Conservation (phyloP, 1,140 invertebrate species). For the Dendroctonus ponderosae region DNA sequence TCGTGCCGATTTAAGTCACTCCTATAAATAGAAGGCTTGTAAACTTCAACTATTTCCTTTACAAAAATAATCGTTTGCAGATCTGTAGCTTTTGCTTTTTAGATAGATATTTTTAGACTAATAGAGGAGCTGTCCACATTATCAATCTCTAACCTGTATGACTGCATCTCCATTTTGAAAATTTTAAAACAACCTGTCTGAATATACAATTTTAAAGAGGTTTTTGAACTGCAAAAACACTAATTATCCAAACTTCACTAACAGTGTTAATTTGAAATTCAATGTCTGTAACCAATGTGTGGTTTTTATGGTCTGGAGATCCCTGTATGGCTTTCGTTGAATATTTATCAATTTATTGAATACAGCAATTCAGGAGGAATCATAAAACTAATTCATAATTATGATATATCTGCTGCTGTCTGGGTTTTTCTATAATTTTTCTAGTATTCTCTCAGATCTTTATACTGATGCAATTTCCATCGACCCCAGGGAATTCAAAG, state of each 20-base stretch:
- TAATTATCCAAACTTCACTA: conserved; percentile 1
- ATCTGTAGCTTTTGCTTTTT: not conserved
- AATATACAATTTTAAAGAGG: too few species aligned
- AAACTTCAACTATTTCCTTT: conserved; percentile 18
- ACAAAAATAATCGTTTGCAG: conserved; percentile 13
- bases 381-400: too few species aligned
- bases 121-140: too few species aligned
- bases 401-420: too few species aligned
- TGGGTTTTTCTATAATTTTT: too few species aligned
- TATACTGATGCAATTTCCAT: too few species aligned
- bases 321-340: conserved; percentile 13
- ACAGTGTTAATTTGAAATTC: conserved; percentile 15
- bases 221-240: not conserved
- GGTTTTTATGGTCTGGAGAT: conserved; percentile 18
- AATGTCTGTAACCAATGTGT: not conserved
- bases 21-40: conserved; percentile 24
- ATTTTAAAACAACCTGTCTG: too few species aligned
- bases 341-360: conserved; percentile 16
- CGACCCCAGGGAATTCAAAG: conserved; percentile 27
- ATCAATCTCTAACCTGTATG: too few species aligned
- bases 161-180: too few species aligned
- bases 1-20: conserved; percentile 4
- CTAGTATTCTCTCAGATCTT: too few species aligned
- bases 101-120: too few species aligned
- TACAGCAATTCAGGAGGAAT: too few species aligned